Base-by-base conservation (phyloP, 2,888 invertebrate genomes). In the Monopis laevigella region DNA sequence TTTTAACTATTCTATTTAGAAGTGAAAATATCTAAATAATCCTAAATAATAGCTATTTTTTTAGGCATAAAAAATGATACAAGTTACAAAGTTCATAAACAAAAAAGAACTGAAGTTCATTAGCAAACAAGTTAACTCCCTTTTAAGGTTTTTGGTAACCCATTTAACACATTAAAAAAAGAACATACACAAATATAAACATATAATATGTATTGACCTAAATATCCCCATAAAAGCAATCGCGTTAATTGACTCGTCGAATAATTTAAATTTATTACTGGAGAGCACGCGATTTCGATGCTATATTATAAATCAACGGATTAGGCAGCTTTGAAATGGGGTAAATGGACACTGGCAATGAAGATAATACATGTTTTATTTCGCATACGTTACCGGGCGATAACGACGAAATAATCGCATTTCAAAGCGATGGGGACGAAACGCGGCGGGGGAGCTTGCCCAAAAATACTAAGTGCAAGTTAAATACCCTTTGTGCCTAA, bases 381-480 rank as follows among this genome's bases (percentile, higher is more conserved):
- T 69, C 67, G 72, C 74, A 74, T 78, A 78, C 75, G 74, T 67
- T 72, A 66, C 60, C 61, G 68, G 70, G 72, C 65, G 78, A 80
- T 78, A 78, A 78, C 74, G 75, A 60, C 63, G 62, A 65, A 67
- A 71, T 74, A 72, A 75, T 77, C 73, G 65, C 55, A 49, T 42
- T 42, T 36, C 19, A 34, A 36, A 36, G 36, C 36, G 36, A 36
- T 12, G 21, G 36, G 36, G 36, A 26, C 16, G 38, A 26, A 14
- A 62, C 53, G 54, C 46, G 46, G 53, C 46, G 53, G 55, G 56
- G 58, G 43, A 51, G 53, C 51, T 51, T 54, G 47, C 58, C 71
- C 75, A 78, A 78, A 77, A 78, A 72, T 74, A 73, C 75, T 77
- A 80, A 80, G 77, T 75, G 71, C 62, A 64, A 74, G 69, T 77